Evolutionary conservation across 2,888 invertebrate species (phyloP).

Genomic region (Eristalinus sepulchralis): DNA sequence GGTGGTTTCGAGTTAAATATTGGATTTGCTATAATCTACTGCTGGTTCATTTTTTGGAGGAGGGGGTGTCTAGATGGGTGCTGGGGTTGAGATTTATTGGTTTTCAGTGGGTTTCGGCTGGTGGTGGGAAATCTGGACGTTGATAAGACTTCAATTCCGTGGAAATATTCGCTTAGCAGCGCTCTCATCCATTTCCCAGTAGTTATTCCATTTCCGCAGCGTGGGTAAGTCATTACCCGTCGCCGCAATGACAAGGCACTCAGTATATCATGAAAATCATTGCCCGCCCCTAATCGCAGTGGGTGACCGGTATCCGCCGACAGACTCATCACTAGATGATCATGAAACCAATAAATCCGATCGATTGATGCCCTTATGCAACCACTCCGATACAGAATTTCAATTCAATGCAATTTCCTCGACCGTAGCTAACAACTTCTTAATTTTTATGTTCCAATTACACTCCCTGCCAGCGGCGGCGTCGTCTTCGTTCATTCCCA

Average conservation of each 20-base stretch:
- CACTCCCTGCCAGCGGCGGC: background rate
- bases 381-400: background rate
- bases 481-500: background rate
- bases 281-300: background rate
- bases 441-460: conserved; percentile 22
- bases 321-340: background rate
- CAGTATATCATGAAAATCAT: background rate
- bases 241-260: background rate
- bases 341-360: background rate
- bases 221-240: background rate
- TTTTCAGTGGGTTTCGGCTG: no score
- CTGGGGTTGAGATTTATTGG: background rate
- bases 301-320: background rate
- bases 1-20: background rate
- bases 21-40: background rate
- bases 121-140: no score
- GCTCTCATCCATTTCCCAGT: no score
- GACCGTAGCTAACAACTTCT: background rate
- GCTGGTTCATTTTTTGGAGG: background rate
- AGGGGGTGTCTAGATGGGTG: no score
- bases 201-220: no score
- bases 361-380: background rate
- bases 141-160: no score
- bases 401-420: background rate
- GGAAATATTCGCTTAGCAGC: no score